Evolutionary conservation across 2,888 invertebrate genomes (phyloP).

Genomic region (Torymus tubicola): DNA sequence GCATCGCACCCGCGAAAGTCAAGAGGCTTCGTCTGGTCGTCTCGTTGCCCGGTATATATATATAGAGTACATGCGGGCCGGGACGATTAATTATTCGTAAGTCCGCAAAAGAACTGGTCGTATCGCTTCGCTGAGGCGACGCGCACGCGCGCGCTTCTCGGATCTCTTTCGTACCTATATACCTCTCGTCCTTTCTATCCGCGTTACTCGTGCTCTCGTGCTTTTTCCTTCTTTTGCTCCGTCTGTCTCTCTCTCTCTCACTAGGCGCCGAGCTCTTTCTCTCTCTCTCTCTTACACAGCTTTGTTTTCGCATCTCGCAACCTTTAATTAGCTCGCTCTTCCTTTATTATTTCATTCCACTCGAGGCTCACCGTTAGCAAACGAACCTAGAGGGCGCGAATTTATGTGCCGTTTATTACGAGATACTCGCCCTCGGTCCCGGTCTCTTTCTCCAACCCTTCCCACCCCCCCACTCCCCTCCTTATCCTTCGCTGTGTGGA

Average conservation of each 20-base stretch:
- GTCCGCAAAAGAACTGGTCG: constrained; percentile 12
- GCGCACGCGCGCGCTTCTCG: neutral
- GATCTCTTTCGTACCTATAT: constrained; percentile 1
- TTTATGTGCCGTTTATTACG: constrained; percentile 53
- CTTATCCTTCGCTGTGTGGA: neutral
- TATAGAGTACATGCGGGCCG: neutral
- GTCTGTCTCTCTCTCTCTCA: neutral
- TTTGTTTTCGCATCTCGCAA: constrained; percentile 29
- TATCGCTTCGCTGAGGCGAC: neutral
- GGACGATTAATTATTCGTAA: constrained; percentile 36
- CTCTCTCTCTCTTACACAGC: constrained; percentile 8
- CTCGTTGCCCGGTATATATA: neutral
- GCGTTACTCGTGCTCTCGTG: neutral
- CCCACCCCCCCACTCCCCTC: neutral
- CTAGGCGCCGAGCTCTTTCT: neutral
- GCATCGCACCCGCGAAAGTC: constrained; percentile 24
- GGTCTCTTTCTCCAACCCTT: neutral
- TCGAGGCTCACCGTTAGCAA: constrained; percentile 17
- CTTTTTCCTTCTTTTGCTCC: neutral
- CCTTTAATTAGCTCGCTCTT: constrained; percentile 48
- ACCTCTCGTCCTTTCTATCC: neutral
- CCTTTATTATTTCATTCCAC: constrained; percentile 47
- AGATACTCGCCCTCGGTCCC: constrained; percentile 2
- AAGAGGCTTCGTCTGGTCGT: constrained; percentile 14
- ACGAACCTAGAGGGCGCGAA: constrained; percentile 42